Percentiles rank a stretch among this genome's conserved stretches.
Evolutionary conservation across 2,113 vertebrate genomes (phyloP).

Genomic region (Cochlearius cochlearius): DNA sequence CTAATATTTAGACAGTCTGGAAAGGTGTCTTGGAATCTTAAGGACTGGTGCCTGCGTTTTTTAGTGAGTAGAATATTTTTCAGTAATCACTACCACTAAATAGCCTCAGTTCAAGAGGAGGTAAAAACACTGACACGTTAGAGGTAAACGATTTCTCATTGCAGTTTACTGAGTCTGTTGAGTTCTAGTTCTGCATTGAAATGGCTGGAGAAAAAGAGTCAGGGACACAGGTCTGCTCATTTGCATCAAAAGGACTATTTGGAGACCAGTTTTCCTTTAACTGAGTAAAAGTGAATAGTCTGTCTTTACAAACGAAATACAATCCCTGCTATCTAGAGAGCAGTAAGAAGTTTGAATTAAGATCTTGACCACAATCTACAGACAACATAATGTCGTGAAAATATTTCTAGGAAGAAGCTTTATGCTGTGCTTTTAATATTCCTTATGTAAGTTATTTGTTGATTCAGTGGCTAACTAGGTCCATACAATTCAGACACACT

Average conservation of each 20-base stretch:
- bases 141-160: not conserved
- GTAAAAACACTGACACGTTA: not conserved
- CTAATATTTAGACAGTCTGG: not conserved
- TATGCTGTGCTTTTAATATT: not conserved
- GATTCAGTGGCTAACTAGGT: not conserved
- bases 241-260: not conserved
- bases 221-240: not conserved
- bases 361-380: not conserved
- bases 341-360: not conserved
- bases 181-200: not conserved
- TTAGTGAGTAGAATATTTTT: not conserved
- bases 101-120: not conserved
- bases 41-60: not conserved
- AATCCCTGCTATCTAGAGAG: not conserved
- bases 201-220: not conserved
- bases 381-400: not conserved
- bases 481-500: not conserved
- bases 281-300: not conserved
- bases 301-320: not conserved
- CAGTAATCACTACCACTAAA: not conserved
- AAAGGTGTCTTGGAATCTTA: not conserved
- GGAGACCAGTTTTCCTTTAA: not conserved
- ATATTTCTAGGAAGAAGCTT: not conserved
- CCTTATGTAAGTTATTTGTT: not conserved
- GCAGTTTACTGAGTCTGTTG: not conserved